Evolutionary conservation across 2,797 vertebrate species (phyloP), one percentile per base, ranked within the genome.

Genomic region (Ispidina lecontei): DNA sequence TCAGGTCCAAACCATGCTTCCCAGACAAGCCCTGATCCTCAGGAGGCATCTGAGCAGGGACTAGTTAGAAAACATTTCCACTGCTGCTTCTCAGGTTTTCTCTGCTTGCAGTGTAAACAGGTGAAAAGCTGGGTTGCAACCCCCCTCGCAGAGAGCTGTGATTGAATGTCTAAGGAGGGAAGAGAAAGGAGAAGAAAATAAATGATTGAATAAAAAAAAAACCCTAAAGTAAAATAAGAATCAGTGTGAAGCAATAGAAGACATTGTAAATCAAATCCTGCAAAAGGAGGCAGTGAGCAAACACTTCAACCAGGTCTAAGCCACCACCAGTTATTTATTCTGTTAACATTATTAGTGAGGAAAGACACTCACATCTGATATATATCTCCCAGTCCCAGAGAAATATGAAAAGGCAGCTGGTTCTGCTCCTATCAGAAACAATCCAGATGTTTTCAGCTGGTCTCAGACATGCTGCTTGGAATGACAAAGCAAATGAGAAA

Each of bases 381-480:
- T 81, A 51, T 89, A 89, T 90, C 85, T 94, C 52, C 63, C 37
- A 60, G 68, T 79, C 35, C 65, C 56, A 79, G 64, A 79, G 85
- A 93, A 91, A 94, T 89, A 87, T 76, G 84, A 92, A 96, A 90
- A 95, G 77, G 88, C 95, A 96, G 78, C 88, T 96, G 92, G 91
- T 75, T 97, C 41, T 76, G 77, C 79, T 91, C 87, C 87, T 95
- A 87, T 96, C 88, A 85, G 79, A 93, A 93, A 77, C 79, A 70
- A 95, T 97, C 94, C 96, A 97, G 96, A 95, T 97, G 93, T 97
- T 97, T 95, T 94, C 91, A 90, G 75, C 65, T 90, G 80, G 84
- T 91, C 89, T 87, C 86, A 91, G 83, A 65, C 18, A 0, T 68
- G 55, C 92, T 92, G 58, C 91, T 92, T 83, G 88, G 93, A 83